Conservation (phyloP, 1,140 invertebrate genomes). For the Sycophila sp. region DNA sequence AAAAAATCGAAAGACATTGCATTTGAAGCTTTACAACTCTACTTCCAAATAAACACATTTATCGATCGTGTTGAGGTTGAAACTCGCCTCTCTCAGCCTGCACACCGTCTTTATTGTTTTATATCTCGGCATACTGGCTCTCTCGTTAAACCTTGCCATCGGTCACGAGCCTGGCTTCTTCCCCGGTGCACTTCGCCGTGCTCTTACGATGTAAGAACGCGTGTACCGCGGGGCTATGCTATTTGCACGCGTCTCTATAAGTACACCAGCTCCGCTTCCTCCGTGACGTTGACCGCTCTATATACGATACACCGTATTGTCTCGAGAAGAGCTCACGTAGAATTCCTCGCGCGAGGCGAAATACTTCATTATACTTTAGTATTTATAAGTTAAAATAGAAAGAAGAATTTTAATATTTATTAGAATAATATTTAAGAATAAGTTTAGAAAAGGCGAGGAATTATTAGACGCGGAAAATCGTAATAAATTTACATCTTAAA, state of each 20-base stretch:
- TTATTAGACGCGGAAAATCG: too few relatives aligned
- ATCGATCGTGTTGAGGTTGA: too few relatives aligned
- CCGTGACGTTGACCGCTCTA: constrained; percentile 26
- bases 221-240: neutral
- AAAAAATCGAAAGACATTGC: too few relatives aligned
- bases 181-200: neutral
- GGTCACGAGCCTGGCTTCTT: constrained; percentile 13
- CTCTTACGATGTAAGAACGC: neutral
- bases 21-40: too few relatives aligned
- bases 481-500: too few relatives aligned
- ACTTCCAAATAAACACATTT: too few relatives aligned
- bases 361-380: too few relatives aligned
- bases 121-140: neutral
- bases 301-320: neutral
- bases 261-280: neutral
- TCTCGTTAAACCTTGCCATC: constrained; percentile 31
- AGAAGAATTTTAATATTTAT: too few relatives aligned
- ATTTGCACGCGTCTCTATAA: constrained; percentile 28
- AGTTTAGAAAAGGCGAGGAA: too few relatives aligned
- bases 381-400: too few relatives aligned
- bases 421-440: too few relatives aligned
- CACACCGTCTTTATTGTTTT: neutral
- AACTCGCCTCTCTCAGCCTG: neutral
- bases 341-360: too few relatives aligned
- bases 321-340: neutral